These are phyloP conservation scores for Burhinus oedicnemus DNA, from an alignment of 2,113 vertebrate species.

Conservation along the genomic window DNA sequence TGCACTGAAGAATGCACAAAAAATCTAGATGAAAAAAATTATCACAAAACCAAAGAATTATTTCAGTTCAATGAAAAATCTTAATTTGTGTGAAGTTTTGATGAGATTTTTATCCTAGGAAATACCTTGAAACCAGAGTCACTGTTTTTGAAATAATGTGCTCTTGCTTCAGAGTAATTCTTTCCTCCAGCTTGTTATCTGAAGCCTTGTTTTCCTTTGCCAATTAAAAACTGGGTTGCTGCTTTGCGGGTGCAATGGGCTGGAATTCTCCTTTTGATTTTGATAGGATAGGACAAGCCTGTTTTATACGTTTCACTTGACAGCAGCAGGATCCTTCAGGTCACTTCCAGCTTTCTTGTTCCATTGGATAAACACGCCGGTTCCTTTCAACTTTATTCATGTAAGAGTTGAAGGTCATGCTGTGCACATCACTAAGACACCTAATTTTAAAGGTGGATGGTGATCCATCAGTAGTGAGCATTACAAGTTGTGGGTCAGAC, in stretches of 20 bases:
- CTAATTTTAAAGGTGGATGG: neutral
- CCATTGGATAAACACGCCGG: neutral
- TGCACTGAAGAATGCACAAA: neutral
- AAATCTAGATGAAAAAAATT: neutral
- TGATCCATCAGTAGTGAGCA: neutral
- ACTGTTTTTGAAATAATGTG: neutral
- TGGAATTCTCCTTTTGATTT: conserved; percentile 44
- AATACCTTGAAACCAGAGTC: neutral
- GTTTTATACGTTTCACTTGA: conserved; percentile 38
- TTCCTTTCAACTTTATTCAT: conserved; percentile 43
- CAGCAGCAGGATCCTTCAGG: conserved; percentile 39
- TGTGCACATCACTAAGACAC: neutral
- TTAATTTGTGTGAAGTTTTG: neutral
- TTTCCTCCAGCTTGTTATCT: neutral
- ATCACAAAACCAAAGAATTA: neutral
- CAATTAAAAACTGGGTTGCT: neutral
- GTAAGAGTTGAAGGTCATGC: neutral
- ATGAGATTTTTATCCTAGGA: neutral
- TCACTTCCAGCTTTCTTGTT: conserved; percentile 52
- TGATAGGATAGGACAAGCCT: conserved; percentile 30
- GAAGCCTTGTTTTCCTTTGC: conserved; percentile 18
- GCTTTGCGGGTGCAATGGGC: neutral
- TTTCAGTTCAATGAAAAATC: neutral
- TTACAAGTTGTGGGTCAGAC: neutral
- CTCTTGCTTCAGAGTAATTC: neutral